Evolutionary conservation across 2,888 invertebrate species (phyloP), one percentile per base, ranked within the genome.

Genomic region (Macroteleia sp.): DNA sequence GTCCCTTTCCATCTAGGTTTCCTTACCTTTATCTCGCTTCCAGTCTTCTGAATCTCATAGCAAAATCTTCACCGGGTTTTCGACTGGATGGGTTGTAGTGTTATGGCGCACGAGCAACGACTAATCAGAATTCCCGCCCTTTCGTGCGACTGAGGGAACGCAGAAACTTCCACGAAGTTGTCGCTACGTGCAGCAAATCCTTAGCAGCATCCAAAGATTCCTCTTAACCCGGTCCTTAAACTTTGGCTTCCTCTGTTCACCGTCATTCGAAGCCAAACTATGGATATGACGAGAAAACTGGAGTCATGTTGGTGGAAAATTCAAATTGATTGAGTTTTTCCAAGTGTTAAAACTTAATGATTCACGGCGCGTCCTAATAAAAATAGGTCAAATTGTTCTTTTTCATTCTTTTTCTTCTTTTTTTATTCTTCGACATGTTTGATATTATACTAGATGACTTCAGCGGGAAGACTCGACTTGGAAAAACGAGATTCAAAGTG

Each of bases 41-140:
- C 74, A 59, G 80, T 78, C 75, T 77, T 66, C 50, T 77, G 85
- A 87, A 86, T 88, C 87, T 87, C 85, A 85, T 83, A 46, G 85
- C 86, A 50, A 81, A 86, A 85, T 85, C 87, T 86, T 86, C 84
- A 84, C 82, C 81, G 84, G 85, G 84, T 87, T 86, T 82, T 83
- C 85, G 83, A 80, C 82, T 82, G 86, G 86, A 87, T 89, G 87
- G 87, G 87, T 90, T 90, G 90, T 90, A 89, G 88, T 87, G 89
- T 90, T 90, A 89, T 88, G 88, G 88, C 83, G 84, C 88, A 87
- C 86, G 87, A 89, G 88, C 87, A 88, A 85, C 89, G 88, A 91
- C 90, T 91, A 91, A 91, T 91, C 91, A 90, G 89, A 89, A 90
- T 90, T 90, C 89, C 88, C 87, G 81, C 81, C 81, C 81, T n/a